Percentiles rank a stretch among this genome's conserved stretches.
phyloP scores from a whole-genome alignment of 2,888 invertebrate species.

The Athalia circularis region DNA sequence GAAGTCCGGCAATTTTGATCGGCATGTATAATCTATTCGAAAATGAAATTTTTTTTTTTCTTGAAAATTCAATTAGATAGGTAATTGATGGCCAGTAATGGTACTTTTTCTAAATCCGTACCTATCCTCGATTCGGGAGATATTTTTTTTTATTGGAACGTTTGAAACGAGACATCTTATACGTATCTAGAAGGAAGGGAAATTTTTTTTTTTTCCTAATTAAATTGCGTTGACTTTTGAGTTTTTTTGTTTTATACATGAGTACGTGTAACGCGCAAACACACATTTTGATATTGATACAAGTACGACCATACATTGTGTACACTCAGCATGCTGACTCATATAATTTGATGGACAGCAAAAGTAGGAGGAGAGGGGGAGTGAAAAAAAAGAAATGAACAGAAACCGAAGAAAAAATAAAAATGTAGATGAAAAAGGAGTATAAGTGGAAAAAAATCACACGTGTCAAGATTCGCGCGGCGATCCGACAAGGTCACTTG shows the following conservation, averaged over 20 bases:
- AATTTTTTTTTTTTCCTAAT: no score
- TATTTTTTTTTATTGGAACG: no score
- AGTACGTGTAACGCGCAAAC: neutral
- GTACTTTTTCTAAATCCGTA: no score
- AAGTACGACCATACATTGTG: neutral
- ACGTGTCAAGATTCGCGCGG: slow-evolving; percentile 37
- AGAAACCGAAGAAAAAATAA: slow-evolving; percentile 14
- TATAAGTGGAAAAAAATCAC: slow-evolving; percentile 26
- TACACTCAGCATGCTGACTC: slow-evolving; percentile 33
- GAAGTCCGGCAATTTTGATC: no score
- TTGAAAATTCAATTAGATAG: no score
- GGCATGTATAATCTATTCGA: no score
- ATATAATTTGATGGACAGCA: slow-evolving; percentile 18
- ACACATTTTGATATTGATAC: neutral
- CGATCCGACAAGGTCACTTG: slow-evolving; percentile 30
- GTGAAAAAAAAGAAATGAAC: slow-evolving; percentile 7
- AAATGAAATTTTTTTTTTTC: no score
- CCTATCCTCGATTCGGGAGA: no score
- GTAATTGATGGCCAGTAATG: no score
- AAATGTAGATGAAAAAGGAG: slow-evolving; percentile 45
- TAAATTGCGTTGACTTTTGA: no score
- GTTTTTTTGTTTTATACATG: neutral
- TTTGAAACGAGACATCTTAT: no score
- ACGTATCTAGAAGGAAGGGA: no score
- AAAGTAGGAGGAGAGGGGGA: slow-evolving; percentile 8